Evolutionary conservation across 2,888 invertebrate genomes (phyloP), one percentile per base, ranked within the genome.

Genomic region (Epistrophe grossulariae): DNA sequence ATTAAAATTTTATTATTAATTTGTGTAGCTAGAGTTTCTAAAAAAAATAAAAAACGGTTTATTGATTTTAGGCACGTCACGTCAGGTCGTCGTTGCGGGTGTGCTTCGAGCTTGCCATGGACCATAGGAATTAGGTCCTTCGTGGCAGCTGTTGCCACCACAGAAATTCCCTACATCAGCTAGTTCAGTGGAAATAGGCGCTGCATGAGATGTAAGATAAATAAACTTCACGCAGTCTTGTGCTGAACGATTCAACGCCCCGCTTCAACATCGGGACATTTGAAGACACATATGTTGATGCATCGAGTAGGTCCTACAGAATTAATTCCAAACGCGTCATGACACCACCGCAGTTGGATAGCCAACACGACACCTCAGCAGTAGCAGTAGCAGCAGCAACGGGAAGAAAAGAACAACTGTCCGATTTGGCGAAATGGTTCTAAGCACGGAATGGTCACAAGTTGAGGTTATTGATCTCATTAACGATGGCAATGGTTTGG

Each of bases 391-490:
- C 83, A 87, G 79, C 80, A 78, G 84, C 68, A 84, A 77, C 59
- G 68, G 77, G 48, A 77, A 68, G 60, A 72, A 17, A 52, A 72
- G 28, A 60, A 60, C 66, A 70, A 82, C 17, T 79, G 71, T 79
- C 11, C 57, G 72, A 73, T 66, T 81, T 31, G 85, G 72, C 87
- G 91, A 84, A 90, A 95, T 95, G 95, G 95, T 95, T 95, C 95
- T 99, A 94, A 99, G 98, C 94, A 99, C 99, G 93, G 99, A 99
- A 95, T 99, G 99, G 99, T 98, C 98, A 91, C 99, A 99, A 95
- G 98, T 99, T 93, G 99, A 99, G 96, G 98, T 99, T 91, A 98
- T 99, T 93, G 99, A 99, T 94, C 95, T 99, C 91, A 95, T 97
- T 90, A 99, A 99, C 93, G 99, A 99, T 95, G 99, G 99, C 90